Evolutionary conservation across 1,140 invertebrate species (phyloP), one percentile per base, ranked within the genome.

Genomic region (Aphaenogaster ashmeadi): DNA sequence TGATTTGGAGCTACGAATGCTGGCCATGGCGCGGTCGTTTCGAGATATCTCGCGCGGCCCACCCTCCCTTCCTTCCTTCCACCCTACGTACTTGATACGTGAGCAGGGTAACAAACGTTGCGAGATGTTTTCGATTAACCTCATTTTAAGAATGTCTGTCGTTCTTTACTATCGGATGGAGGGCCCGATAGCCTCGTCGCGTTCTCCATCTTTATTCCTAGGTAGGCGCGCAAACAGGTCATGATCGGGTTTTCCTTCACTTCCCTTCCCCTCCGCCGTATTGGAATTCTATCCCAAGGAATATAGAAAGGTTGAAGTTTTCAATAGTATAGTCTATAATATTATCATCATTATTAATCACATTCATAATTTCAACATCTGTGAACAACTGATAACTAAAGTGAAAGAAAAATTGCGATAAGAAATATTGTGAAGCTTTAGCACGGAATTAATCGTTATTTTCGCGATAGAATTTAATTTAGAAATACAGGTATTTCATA

Each of bases 141-240:
- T 71, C 83, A 87, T 92, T 92, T 92, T 92, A 92, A 90, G 88
- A 92, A 90, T 87, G 87, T 88, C 87, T 88, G 67, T 86, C 78
- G 69, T 81, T 78, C 77, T 64, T 87, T 87, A 67, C 74, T n/a
- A 81, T 84, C 88, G 47, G 83, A 74, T 84, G 90, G 77, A 83
- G 85, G 62, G 67, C n/a, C 79, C 83, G 89, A 90, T 89, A 90
- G 86, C 78, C 75, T 88, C 81, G 64, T 91, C 87, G 64, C 66
- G 75, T 67, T 75, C 83, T 90, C 89, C 77, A 90, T 91, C 90
- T 90, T 87, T 78, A 90, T 85, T 90, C 79, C 71, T 72, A 15
- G 36, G 67, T 83, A 50, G 85, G 85, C 84, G 88, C 75, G 86
- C 89, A 89, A 90, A 89, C 89, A 83, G 80, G 62, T 69, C 75